Percentiles rank a stretch among this genome's conserved stretches.
phyloP scores from a whole-genome alignment of 2,888 invertebrate species.

The Drosophila paracracens region DNA sequence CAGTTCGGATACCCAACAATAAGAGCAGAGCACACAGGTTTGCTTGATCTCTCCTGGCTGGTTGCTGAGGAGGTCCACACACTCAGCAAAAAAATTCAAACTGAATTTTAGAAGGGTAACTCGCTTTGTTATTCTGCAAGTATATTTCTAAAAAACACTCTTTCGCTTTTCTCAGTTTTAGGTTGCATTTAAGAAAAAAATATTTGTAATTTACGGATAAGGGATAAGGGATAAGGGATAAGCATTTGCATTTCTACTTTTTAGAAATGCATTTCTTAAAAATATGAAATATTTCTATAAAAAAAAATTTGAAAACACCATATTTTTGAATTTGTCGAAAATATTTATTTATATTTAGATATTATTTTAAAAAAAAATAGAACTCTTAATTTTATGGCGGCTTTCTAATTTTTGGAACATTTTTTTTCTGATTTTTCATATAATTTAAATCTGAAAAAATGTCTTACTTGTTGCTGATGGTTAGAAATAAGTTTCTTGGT shows the following conservation, averaged over 20 bases:
- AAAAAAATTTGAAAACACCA: not conserved
- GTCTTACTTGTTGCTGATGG: not conserved
- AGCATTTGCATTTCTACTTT: not conserved
- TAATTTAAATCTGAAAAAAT: not conserved
- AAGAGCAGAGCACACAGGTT: slow-evolving; percentile 26
- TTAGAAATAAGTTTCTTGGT: too few species aligned
- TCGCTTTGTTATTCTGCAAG: too few species aligned
- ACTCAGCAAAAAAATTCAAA: not conserved
- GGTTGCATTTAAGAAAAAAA: not conserved
- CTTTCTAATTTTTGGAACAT: not conserved
- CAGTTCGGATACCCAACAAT: slow-evolving; percentile 33
- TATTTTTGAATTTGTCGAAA: not conserved
- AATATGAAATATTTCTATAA: not conserved
- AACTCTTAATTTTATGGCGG: not conserved
- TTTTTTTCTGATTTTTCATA: not conserved
- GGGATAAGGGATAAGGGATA: not conserved
- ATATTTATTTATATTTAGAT: not conserved
- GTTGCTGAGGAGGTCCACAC: not conserved
- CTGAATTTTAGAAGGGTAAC: not conserved
- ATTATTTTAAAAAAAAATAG: not conserved
- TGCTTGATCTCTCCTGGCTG: slow-evolving; percentile 34
- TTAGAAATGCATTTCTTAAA: not conserved
- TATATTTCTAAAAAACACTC: not conserved
- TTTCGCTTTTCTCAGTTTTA: not conserved
- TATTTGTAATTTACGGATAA: not conserved